Conservation (phyloP, 2,888 invertebrate species). For the Cantharis lateralis region DNA sequence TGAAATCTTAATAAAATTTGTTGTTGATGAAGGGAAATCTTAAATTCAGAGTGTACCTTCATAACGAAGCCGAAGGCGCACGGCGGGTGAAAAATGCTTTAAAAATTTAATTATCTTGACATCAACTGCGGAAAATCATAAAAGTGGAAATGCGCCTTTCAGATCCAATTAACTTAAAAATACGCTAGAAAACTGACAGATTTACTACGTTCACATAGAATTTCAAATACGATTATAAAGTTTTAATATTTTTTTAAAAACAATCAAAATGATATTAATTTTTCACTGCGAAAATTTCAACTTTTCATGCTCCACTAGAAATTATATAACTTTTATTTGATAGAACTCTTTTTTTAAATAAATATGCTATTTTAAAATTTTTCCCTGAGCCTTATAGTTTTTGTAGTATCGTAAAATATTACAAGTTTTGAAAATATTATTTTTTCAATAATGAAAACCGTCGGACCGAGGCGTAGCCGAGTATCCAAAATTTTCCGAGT, state of each 20-base stretch:
- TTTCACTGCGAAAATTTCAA: neutral
- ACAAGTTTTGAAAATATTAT: too few relatives aligned
- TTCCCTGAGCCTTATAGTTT: too few relatives aligned
- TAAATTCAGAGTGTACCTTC: conserved; percentile 24
- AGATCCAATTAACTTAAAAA: conserved; percentile 53
- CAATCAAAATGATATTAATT: neutral
- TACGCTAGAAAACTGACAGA: conserved; percentile 41
- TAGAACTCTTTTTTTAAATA: too few relatives aligned
- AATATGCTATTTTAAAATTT: too few relatives aligned
- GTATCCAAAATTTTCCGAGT: too few relatives aligned
- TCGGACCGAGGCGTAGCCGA: too few relatives aligned
- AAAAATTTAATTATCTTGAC: conserved; percentile 54
- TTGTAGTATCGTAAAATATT: too few relatives aligned
- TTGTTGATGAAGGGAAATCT: conserved; percentile 25
- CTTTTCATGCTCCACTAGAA: neutral
- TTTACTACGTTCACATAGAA: conserved; percentile 35
- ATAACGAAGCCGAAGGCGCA: conserved; percentile 31
- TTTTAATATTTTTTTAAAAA: neutral
- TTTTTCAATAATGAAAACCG: too few relatives aligned
- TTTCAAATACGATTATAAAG: conserved; percentile 18
- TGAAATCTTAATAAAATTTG: conserved; percentile 28
- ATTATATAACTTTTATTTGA: neutral
- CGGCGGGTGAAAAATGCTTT: conserved; percentile 48
- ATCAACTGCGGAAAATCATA: conserved; percentile 52
- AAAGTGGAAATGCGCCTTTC: conserved; percentile 53